Base-by-base conservation (phyloP, 2,113 vertebrate genomes). In the Fulica atra region DNA sequence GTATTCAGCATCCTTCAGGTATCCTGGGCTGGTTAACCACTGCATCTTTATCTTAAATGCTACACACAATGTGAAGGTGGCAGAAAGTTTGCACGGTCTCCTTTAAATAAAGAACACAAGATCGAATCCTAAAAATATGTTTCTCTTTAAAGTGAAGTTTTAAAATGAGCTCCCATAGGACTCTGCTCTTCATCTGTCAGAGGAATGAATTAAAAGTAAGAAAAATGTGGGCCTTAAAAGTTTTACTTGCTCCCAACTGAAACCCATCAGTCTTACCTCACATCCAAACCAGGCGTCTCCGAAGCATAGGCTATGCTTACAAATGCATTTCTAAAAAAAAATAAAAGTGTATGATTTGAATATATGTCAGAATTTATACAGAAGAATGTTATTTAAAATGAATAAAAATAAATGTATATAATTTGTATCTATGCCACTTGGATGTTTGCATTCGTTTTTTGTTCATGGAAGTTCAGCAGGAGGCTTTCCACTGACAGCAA, bases 351-450 rank as follows among this genome's bases (percentile, higher is more conserved):
- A 97, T 98, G 98, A 98, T 98, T 98, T 97, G 97, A 98, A 98
- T 98, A 98, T 98, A 98, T 97, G 97, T 98, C 97, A 98, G 98
- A 98, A 98, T 98, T 98, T 98, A 98, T 98, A 98, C 97, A 89
- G 95, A 97, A 98, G 97, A 98, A 97, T 98, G 97, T 98, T 98
- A 98, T 98, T 98, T 98, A 98, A 98, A 98, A 98, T 96, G 94
- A 98, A 97, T 98, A 98, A 96, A 97, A 98, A 98, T 98, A 98
- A 98, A 98, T 98, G 98, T 98, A 98, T 98, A 98, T 98, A 98
- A 98, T 98, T 98, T 98, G 98, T 98, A 98, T 94, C 96, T 97
- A 96, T 95, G 96, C 86, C 94, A 96, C 72, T 92, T 95, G 96
- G 72, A 80, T 88, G 74, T 96, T 97, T 97, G 95, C 66, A n/a